Percentiles rank a stretch among this genome's conserved stretches.
Conservation (phyloP, 2,888 invertebrate genomes). For the Cataglyphis rosenhaueri region DNA sequence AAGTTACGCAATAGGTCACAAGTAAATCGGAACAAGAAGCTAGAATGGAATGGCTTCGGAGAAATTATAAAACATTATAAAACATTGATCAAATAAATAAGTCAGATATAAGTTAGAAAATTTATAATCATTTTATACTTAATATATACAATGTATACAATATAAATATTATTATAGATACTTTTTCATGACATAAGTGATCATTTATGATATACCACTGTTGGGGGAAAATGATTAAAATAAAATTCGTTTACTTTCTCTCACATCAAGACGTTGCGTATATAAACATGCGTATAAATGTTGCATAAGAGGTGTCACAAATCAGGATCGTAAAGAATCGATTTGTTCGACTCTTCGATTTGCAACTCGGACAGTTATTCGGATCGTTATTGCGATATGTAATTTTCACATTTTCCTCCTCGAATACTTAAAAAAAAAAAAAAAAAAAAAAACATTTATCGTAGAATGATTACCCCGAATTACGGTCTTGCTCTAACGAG, state of each 20-base stretch:
- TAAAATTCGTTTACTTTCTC: constrained; percentile 60
- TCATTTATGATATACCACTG: not conserved
- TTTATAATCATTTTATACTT: not conserved
- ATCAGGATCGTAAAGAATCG: constrained; percentile 55
- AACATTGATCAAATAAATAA: not conserved
- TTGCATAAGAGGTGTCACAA: constrained; percentile 64
- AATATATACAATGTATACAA: not conserved
- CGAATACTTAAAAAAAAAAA: not conserved
- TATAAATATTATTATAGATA: not conserved
- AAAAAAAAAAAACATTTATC: constrained; percentile 7
- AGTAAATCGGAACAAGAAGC: not conserved
- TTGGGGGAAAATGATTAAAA: constrained; percentile 22
- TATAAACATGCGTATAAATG: constrained; percentile 22
- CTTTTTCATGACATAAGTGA: not conserved
- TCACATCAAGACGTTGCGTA: constrained; percentile 16
- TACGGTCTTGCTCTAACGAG: not conserved
- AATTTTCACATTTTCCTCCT: constrained; percentile 16
- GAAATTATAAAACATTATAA: constrained; percentile 3
- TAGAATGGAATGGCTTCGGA: not conserved
- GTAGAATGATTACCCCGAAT: not conserved
- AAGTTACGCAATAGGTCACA: constrained; percentile 32
- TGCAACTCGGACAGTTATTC: constrained; percentile 2
- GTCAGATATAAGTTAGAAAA: not conserved
- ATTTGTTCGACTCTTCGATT: constrained; percentile 50
- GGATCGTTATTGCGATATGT: constrained; percentile 8